A percentile compares a stretch with the other conserved stretches of the same genome.
phyloP scores from a whole-genome alignment of 2,113 vertebrate species.

The Meles meles region DNA sequence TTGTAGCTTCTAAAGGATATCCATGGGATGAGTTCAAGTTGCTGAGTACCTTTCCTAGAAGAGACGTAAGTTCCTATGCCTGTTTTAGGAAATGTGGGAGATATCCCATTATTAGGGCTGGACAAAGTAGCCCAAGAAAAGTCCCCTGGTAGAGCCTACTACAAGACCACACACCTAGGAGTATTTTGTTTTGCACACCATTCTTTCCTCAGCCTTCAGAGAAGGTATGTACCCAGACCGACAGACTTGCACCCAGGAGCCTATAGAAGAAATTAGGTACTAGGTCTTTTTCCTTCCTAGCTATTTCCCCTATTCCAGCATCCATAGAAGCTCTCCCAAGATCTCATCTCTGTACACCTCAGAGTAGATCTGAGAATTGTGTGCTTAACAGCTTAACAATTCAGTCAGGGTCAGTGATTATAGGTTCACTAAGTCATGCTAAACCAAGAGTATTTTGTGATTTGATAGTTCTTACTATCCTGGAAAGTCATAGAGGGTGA shows the following conservation, averaged over 20 bases:
- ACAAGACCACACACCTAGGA: not conserved
- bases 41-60: slow-evolving; percentile 98
- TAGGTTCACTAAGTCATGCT: slow-evolving; percentile 12
- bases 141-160: not conserved
- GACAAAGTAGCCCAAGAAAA: not conserved
- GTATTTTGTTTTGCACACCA: not conserved
- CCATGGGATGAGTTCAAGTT: slow-evolving; percentile 97
- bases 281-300: not conserved
- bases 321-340: not conserved
- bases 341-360: not conserved
- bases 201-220: not conserved
- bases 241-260: not conserved
- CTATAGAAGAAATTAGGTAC: not conserved
- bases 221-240: not conserved
- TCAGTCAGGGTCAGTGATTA: not conserved
- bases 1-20: slow-evolving; percentile 98
- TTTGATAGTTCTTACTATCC: slow-evolving; percentile 8
- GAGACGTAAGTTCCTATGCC: slow-evolving; percentile 89
- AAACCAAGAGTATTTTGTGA: slow-evolving; percentile 39
- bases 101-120: not conserved
- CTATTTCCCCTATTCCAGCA: not conserved
- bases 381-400: not conserved
- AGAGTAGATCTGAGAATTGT: not conserved
- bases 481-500: not conserved
- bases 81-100: not conserved